Base-by-base conservation (phyloP, 1,140 invertebrate species). In the Zaprionus camerounensis region DNA sequence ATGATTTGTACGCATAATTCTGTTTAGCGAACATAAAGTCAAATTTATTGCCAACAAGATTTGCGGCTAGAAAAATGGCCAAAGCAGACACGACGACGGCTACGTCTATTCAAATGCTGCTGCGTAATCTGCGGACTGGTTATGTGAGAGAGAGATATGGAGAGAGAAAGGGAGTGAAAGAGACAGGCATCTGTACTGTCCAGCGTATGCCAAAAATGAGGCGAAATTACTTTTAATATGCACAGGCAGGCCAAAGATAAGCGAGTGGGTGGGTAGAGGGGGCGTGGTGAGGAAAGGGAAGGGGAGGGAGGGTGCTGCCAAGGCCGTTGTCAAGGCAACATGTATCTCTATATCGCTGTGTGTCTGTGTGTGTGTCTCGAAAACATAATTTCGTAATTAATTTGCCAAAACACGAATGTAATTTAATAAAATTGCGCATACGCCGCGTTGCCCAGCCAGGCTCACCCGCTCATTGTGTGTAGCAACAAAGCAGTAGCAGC, bases 361-460 rank as follows among this genome's bases (percentile, higher is more conserved):
- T 20, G 34, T 56, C 51, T 61, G 62, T 38, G 57, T 58, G 38
- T 71, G 24, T 76, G 80, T 73, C 78, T 87, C 73, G 85, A 88
- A 85, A 84, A 90, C 81, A 90, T 90, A 90, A 90, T 90, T 90
- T 90, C 76, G 82, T 90, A 90, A 90, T 90, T 90, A 90, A 90
- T 90, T 90, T 90, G 85, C 85, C 82, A 85, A 91, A 91, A 91
- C 85, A 90, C 85, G 85, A 90, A 90, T 86, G 85, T 90, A 90
- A 90, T 90, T 90, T 90, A 90, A 90, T 88, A 90, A 91, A 90
- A 90, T 90, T 88, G 85, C 85, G 85, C 76, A 88, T 88, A 90
- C 85, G 85, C 82, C 85, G 76, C 86, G 78, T 71, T 81, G 84
- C 55, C 51, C 49, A 31, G 55, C 68, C 41, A 63, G 12, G 7